Evolutionary conservation across 2,797 vertebrate genomes (phyloP).

Genomic region (Chaetodon trifasciatus): DNA sequence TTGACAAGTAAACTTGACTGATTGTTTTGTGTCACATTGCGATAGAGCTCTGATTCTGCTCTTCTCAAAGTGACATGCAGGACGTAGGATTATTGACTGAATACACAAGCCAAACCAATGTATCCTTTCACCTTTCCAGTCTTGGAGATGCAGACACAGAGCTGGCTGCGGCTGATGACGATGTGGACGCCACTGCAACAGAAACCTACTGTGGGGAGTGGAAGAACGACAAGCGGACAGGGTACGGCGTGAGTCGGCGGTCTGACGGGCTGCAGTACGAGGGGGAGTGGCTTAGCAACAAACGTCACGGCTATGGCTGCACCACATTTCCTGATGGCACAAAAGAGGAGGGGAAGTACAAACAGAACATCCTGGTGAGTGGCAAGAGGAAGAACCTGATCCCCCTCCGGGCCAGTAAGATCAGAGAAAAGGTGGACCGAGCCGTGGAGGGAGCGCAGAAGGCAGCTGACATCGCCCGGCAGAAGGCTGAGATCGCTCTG

Average conservation of each 20-base stretch:
- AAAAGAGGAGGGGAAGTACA: slow-evolving; percentile 99
- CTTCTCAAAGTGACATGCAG: not conserved
- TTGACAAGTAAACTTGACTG: too few species aligned
- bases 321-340: slow-evolving; percentile 96
- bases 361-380: slow-evolving; percentile 96
- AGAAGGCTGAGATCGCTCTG: slow-evolving; percentile 95
- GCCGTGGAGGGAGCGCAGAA: slow-evolving; percentile 93
- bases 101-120: slow-evolving; percentile 4
- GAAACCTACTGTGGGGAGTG: slow-evolving; percentile 97
- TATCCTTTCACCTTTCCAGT: slow-evolving; percentile 77
- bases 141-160: slow-evolving; percentile 95
- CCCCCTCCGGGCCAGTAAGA: slow-evolving; percentile 96
- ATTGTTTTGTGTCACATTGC: not conserved
- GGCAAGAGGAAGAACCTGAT: slow-evolving; percentile 99
- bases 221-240: slow-evolving; percentile 96
- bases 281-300: slow-evolving; percentile 97
- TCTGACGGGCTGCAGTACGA: slow-evolving; percentile 96
- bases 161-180: slow-evolving; percentile 91
- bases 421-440: slow-evolving; percentile 98
- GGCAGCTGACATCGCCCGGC: slow-evolving; percentile 92
- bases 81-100: not conserved
- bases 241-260: slow-evolving; percentile 93
- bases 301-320: slow-evolving; percentile 97
- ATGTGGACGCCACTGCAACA: slow-evolving; percentile 96
- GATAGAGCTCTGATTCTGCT: not conserved